These are phyloP conservation scores for Alligator mississippiensis DNA, from an alignment of 2,113 vertebrate species.

Conservation along the genomic window DNA sequence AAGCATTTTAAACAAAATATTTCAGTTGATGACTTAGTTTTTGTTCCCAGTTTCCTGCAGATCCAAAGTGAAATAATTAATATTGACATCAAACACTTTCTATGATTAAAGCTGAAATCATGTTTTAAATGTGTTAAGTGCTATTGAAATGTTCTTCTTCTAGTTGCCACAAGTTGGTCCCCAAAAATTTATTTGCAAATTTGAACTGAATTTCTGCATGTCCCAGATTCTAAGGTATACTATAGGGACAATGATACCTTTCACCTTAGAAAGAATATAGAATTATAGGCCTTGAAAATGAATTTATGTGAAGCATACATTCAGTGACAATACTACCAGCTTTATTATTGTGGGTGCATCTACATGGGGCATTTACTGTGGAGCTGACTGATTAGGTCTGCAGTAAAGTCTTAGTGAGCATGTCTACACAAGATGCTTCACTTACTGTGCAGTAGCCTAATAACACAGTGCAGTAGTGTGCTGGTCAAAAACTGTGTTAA, in stretches of 20 bases:
- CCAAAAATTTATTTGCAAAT: rapidly evolving
- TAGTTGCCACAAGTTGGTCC: background rate
- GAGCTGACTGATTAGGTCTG: too few species aligned
- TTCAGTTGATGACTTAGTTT: background rate
- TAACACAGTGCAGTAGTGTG: too few species aligned
- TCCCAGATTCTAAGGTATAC: background rate
- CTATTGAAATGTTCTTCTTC: background rate
- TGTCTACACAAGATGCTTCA: too few species aligned
- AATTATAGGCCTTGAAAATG: background rate
- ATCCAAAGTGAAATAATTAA: background rate
- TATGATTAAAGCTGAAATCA: background rate
- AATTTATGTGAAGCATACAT: background rate
- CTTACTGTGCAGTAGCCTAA: too few species aligned
- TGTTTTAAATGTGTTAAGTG: background rate
- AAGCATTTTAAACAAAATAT: rapidly evolving
- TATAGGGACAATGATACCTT: background rate
- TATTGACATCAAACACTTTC: background rate
- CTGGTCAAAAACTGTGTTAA: too few species aligned
- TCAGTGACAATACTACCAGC: background rate
- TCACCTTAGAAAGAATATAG: background rate
- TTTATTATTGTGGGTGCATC: background rate
- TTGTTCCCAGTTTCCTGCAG: rapidly evolving
- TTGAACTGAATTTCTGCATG: background rate
- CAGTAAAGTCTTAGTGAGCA: too few species aligned
- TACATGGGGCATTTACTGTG: too few species aligned